These are phyloP conservation scores for Agonopterix alstromeriana DNA, from an alignment of 2,888 invertebrate species.

Conservation along the genomic window DNA sequence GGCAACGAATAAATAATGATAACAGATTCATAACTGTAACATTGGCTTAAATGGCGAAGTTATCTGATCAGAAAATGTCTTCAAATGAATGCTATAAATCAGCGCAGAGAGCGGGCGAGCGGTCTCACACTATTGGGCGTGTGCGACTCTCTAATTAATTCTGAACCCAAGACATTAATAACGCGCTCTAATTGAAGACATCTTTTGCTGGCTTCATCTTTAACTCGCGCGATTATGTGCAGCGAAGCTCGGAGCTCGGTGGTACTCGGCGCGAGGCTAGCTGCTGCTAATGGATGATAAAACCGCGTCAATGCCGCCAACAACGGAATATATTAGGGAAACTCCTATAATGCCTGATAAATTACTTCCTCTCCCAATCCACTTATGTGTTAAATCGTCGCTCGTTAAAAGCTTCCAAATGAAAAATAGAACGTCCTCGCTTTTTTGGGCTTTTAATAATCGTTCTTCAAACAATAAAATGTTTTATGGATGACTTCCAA, in stretches of 20 bases:
- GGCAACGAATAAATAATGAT: no score
- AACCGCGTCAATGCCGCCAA: slow-evolving; percentile 48
- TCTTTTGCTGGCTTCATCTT: slow-evolving; percentile 36
- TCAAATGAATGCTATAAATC: slow-evolving; percentile 33
- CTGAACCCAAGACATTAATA: slow-evolving; percentile 42
- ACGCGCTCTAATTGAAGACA: slow-evolving; percentile 36
- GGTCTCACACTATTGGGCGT: slow-evolving; percentile 28
- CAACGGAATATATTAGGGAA: slow-evolving; percentile 50
- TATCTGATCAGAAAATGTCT: slow-evolving; percentile 21
- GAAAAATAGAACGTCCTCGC: slow-evolving; percentile 1
- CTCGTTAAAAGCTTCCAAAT: slow-evolving; percentile 24
- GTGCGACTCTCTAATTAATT: slow-evolving; percentile 41
- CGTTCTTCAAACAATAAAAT: slow-evolving; percentile 3
- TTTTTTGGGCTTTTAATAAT: slow-evolving; percentile 1
- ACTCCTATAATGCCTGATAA: slow-evolving; percentile 48
- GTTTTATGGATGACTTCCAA: slow-evolving; percentile 2
- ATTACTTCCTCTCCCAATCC: slow-evolving; percentile 34
- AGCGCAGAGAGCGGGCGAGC: slow-evolving; percentile 12
- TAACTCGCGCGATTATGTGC: slow-evolving; percentile 33
- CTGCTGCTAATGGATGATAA: slow-evolving; percentile 44
- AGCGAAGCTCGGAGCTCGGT: slow-evolving; percentile 2
- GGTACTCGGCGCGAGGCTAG: background rate
- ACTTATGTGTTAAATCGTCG: slow-evolving; percentile 31
- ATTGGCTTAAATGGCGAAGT: no score
- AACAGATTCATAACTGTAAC: no score